Evolutionary conservation across 2,888 invertebrate genomes (phyloP).

Genomic region (Leptopilina syphax): DNA sequence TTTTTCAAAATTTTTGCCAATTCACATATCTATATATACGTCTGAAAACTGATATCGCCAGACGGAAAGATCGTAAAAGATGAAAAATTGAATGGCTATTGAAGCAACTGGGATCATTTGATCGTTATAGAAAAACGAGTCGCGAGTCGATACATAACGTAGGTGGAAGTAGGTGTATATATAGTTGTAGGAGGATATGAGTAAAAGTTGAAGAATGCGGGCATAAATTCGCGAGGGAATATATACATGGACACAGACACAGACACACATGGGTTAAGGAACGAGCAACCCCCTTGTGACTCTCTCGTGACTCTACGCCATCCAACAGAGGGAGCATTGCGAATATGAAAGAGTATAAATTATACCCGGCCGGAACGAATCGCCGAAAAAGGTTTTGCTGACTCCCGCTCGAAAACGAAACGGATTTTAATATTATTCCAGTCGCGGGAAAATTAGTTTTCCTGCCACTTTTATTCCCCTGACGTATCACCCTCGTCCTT

Average conservation of each 20-base stretch:
- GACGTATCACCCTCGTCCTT: constrained; percentile 55
- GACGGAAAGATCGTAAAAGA: constrained; percentile 1
- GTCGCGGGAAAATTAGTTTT: constrained; percentile 67
- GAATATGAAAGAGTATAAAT: constrained; percentile 73
- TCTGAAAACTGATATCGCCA: no score
- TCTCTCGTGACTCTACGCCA: constrained; percentile 31
- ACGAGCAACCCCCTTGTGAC: constrained; percentile 39
- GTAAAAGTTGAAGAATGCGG: constrained; percentile 46
- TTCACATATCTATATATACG: no score
- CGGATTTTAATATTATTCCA: constrained; percentile 65
- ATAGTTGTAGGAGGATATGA: constrained; percentile 26
- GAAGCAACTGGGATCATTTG: constrained; percentile 1
- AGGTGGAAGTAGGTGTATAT: constrained; percentile 45
- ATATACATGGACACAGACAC: neutral
- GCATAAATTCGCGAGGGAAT: constrained; percentile 47
- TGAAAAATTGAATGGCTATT: constrained; percentile 28
- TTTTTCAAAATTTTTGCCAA: no score
- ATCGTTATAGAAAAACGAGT: constrained; percentile 46
- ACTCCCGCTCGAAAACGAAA: constrained; percentile 52
- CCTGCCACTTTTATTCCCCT: constrained; percentile 50
- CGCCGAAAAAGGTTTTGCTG: constrained; percentile 67
- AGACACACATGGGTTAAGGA: constrained; percentile 28
- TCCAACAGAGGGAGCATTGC: constrained; percentile 47
- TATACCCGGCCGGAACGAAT: constrained; percentile 64
- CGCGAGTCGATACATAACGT: constrained; percentile 48